Conservation (phyloP, 2,797 vertebrate species). For the Arrhamphus sclerolepis region DNA sequence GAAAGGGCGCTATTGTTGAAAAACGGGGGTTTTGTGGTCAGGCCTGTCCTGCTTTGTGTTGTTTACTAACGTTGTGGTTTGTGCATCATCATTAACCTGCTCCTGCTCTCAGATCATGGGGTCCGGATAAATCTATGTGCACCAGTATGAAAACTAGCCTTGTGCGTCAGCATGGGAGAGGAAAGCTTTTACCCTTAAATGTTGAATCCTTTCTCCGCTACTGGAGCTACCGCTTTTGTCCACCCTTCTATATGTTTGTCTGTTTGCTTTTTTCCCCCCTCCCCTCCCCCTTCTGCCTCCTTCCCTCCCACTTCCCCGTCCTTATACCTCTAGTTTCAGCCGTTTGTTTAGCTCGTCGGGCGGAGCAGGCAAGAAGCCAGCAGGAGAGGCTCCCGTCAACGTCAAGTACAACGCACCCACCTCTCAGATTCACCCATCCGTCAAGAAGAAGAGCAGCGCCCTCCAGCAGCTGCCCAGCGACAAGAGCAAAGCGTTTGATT, state of each 20-base stretch:
- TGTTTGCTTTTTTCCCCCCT: conserved; percentile 26
- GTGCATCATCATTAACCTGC: conserved; percentile 62
- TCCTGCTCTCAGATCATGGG: conserved; percentile 23
- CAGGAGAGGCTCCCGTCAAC: conserved; percentile 90
- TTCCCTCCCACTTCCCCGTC: conserved; percentile 42
- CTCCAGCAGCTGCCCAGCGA: conserved; percentile 95
- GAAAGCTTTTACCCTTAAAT: conserved; percentile 48
- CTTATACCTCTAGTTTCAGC: conserved; percentile 90
- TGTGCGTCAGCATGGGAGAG: conserved; percentile 44
- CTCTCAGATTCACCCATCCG: conserved; percentile 92
- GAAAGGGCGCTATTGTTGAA: too few relatives aligned
- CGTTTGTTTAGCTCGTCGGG: conserved; percentile 95
- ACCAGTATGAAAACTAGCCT: conserved; percentile 35
- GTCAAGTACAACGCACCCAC: conserved; percentile 98
- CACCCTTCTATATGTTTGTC: conserved; percentile 73
- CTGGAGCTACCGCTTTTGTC: conserved; percentile 77
- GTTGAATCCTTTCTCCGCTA: conserved; percentile 55
- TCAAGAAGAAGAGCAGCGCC: conserved; percentile 97
- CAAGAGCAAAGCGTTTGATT: conserved; percentile 98
- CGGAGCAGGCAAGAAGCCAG: conserved; percentile 88
- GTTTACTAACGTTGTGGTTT: conserved; percentile 65
- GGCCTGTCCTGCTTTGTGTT: conserved; percentile 51
- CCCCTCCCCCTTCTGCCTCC: background rate
- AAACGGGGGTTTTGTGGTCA: conserved; percentile 9
- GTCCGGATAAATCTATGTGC: background rate